phyloP scores from a whole-genome alignment of 2,888 invertebrate genomes.

The Idaea dimidiata region DNA sequence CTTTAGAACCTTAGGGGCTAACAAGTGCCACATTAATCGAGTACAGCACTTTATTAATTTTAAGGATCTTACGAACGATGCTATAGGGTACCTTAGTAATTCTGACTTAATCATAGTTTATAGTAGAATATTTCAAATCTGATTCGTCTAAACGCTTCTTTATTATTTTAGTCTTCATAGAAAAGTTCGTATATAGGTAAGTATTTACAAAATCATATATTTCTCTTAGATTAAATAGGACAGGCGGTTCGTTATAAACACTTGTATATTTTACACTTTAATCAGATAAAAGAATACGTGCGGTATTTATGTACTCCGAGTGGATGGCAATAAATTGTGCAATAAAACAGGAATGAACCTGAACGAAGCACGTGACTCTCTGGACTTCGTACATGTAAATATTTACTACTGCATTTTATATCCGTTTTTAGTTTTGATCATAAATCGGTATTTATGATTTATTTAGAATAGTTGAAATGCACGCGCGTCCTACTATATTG shows the following conservation, averaged over 20 bases:
- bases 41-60: no score
- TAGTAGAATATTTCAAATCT: no score
- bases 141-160: no score
- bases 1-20: neutral
- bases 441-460: slow-evolving; percentile 40
- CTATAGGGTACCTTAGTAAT: no score
- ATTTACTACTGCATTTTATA: slow-evolving; percentile 61
- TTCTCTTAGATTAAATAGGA: no score
- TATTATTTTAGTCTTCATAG: no score
- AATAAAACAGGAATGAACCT: slow-evolving; percentile 48
- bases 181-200: no score
- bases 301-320: slow-evolving; percentile 50
- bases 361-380: slow-evolving; percentile 51
- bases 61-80: no score
- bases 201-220: no score
- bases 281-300: slow-evolving; percentile 44
- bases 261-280: slow-evolving; percentile 16
- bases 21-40: no score
- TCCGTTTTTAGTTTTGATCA: slow-evolving; percentile 38
- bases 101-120: no score
- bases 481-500: neutral
- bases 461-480: slow-evolving; percentile 2
- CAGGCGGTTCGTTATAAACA: slow-evolving; percentile 20
- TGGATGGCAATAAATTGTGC: slow-evolving; percentile 59
- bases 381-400: slow-evolving; percentile 54